Evolutionary conservation across 2,113 vertebrate genomes (phyloP).

Genomic region (Mobula birostris): DNA sequence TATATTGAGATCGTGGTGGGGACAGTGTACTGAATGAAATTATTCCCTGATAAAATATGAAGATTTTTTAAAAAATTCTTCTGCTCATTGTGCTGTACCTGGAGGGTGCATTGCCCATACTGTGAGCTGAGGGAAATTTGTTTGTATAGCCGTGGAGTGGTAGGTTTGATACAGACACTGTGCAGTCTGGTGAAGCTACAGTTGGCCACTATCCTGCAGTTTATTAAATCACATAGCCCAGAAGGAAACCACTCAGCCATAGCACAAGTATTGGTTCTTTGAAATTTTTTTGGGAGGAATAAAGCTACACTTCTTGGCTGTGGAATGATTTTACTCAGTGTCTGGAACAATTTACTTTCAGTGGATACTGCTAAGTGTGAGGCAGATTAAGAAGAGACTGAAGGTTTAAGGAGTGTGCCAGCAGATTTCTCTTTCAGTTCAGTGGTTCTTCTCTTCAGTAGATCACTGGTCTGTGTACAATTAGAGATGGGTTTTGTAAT

Average conservation of each 20-base stretch:
- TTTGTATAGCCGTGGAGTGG: background rate
- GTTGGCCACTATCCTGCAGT: background rate
- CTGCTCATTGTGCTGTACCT: background rate
- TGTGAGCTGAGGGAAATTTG: background rate
- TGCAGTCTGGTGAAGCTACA: background rate
- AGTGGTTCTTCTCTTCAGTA: background rate
- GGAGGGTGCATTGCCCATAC: background rate
- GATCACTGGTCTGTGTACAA: background rate
- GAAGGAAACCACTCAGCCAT: too few relatives aligned
- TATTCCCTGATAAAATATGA: too few relatives aligned
- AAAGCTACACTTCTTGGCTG: background rate
- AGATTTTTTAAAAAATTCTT: background rate
- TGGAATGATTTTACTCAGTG: background rate
- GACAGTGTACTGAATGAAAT: background rate
- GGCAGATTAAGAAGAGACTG: background rate
- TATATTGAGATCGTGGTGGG: too few relatives aligned
- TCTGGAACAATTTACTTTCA: background rate
- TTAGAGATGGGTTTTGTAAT: background rate
- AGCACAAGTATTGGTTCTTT: too few relatives aligned
- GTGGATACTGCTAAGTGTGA: background rate
- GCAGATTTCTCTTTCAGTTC: constrained; percentile 3
- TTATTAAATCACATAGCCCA: background rate
- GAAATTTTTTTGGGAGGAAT: background rate
- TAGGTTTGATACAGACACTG: background rate
- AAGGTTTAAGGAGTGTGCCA: background rate